These are phyloP conservation scores for Dromius quadrimaculatus DNA, from an alignment of 2,888 invertebrate species.

Conservation along the genomic window DNA sequence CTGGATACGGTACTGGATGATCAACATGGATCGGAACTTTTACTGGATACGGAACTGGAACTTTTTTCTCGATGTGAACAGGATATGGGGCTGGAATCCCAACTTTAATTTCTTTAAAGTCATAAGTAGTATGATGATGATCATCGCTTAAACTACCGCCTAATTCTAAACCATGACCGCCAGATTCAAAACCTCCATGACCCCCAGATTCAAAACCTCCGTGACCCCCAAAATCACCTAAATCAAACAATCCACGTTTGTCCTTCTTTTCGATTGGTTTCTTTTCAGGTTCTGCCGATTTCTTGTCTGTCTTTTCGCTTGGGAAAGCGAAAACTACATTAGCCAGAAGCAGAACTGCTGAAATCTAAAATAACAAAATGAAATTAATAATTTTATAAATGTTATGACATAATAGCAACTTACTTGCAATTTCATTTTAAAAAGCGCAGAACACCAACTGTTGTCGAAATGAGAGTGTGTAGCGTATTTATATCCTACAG, in stretches of 20 bases:
- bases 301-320: slow-evolving; percentile 58
- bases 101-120: slow-evolving; percentile 54
- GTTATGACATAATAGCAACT: slow-evolving; percentile 52
- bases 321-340: slow-evolving; percentile 63
- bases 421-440: slow-evolving; percentile 62
- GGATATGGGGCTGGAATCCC: slow-evolving; percentile 48
- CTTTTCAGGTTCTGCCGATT: slow-evolving; percentile 58
- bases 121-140: slow-evolving; percentile 48
- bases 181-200: slow-evolving; percentile 53
- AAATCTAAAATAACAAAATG: slow-evolving; percentile 59
- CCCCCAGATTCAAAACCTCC: slow-evolving; percentile 48
- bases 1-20: slow-evolving; percentile 70
- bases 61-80: slow-evolving; percentile 56
- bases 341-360: slow-evolving; percentile 62
- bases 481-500: slow-evolving; percentile 58
- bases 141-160: slow-evolving; percentile 55
- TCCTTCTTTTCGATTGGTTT: slow-evolving; percentile 59
- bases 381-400: slow-evolving; percentile 1
- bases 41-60: slow-evolving; percentile 63
- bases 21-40: slow-evolving; percentile 66
- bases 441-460: slow-evolving; percentile 61
- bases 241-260: slow-evolving; percentile 61
- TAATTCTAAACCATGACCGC: slow-evolving; percentile 55
- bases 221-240: slow-evolving; percentile 59
- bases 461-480: slow-evolving; percentile 58